Evolutionary conservation across 2,888 invertebrate genomes (phyloP), one percentile per base, ranked within the genome.

Genomic region (Andricus curvator): DNA sequence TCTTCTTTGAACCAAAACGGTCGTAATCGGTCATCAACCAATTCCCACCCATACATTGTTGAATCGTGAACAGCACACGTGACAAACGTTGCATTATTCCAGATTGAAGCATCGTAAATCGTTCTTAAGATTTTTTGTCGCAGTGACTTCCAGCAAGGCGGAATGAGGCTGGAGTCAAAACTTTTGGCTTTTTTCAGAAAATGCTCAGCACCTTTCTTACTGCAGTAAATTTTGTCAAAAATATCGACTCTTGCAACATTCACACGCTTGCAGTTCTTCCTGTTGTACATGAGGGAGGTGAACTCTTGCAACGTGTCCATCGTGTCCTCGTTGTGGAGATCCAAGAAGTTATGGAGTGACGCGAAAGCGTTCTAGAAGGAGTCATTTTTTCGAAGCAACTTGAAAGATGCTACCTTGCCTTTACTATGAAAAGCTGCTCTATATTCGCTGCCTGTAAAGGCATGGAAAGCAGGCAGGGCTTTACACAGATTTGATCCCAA

Each of bases 401-500:
- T 70, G 20, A 64, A 77, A 66, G n/a, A n/a, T n/a, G n/a, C n/a
- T n/a, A n/a, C 62, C 48, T 78, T 78, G 41, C 78, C 77, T 29
- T 77, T 77, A 8, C 25, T 6, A n/a, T 62, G 29, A 15, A 77
- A 77, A 9, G 80, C 44, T 13, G 78, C 62, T 33, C 65, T 64
- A 41, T 78, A 78, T 1, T 78, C 65, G 22, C 33, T 15, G 37
- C 78, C 65, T n/a, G 80, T 77, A 4, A 44, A 44, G 4, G 15
- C 44, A 15, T 15, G 15, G 15, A 44, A 44, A 15, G 44, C 44
- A 15, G 80, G 67, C 13, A 80, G 25, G 65, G 65, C 29, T 41
- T 33, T 48, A 41, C 87, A 88, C 79, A 87, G 80, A 25, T 65
- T 11, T 15, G 37, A 6, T 20, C 78, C 22, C 65, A 64, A 65